These are phyloP conservation scores for Periphyllus acericola DNA, from an alignment of 2,888 invertebrate species.

Conservation along the genomic window DNA sequence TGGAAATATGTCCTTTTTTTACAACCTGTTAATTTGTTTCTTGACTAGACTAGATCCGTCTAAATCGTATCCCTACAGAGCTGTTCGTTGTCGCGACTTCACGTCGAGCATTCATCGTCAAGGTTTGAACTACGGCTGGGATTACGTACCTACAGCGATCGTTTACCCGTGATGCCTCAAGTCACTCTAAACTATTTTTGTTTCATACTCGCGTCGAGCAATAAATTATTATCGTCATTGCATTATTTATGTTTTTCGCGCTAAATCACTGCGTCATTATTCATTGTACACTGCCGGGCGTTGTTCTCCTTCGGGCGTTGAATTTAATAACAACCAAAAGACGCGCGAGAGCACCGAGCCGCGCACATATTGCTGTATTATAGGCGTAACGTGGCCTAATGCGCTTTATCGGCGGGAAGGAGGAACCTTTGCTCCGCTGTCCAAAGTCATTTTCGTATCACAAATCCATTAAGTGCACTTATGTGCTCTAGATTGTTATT, in stretches of 20 bases:
- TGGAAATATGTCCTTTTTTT: too few species aligned
- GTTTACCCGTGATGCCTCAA: too few species aligned
- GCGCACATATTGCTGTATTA: too few species aligned
- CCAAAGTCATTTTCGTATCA: neutral
- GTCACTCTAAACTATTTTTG: too few species aligned
- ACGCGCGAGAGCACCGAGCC: neutral
- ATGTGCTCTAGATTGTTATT: neutral
- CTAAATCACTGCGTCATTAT: neutral
- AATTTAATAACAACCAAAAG: neutral
- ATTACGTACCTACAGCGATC: too few species aligned
- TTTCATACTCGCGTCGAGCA: too few species aligned
- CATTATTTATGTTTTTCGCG: neutral
- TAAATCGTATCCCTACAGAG: too few species aligned
- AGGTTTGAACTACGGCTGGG: too few species aligned
- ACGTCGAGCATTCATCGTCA: too few species aligned
- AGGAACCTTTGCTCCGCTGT: neutral
- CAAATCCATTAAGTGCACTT: neutral
- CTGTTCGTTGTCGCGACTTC: too few species aligned
- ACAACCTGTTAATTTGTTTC: too few species aligned
- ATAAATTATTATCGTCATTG: neutral
- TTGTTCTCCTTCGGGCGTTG: neutral
- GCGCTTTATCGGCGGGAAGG: neutral
- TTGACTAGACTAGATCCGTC: too few species aligned
- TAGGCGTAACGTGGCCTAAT: neutral
- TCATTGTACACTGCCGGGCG: neutral